These are phyloP conservation scores for Motacilla tschutschensis DNA, from an alignment of 2,113 vertebrate genomes.

Conservation along the genomic window DNA sequence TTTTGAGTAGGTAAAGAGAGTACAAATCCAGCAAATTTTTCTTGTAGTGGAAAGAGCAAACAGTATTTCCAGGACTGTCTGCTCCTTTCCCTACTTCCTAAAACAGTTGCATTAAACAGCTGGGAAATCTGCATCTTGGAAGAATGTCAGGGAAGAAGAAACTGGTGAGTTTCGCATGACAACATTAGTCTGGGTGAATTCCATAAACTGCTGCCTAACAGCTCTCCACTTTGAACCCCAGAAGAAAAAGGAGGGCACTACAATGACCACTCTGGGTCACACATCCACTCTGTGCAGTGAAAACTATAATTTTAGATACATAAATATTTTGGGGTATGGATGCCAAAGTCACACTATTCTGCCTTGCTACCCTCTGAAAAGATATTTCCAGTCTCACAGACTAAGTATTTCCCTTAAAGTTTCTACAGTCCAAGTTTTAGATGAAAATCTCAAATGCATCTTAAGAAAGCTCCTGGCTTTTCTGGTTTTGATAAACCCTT, in stretches of 20 bases:
- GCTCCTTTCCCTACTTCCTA: background rate
- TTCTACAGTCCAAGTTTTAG: background rate
- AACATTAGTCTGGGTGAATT: background rate
- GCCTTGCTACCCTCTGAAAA: background rate
- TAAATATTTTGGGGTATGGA: background rate
- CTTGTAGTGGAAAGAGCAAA: background rate
- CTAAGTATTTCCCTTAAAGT: background rate
- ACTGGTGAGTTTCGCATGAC: background rate
- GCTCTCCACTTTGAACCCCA: background rate
- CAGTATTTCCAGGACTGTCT: background rate
- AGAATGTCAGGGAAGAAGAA: background rate
- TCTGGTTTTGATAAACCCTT: background rate
- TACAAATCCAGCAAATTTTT: background rate
- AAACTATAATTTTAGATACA: background rate
- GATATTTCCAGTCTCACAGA: background rate
- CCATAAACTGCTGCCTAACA: background rate
- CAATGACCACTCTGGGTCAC: background rate
- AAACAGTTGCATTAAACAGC: background rate
- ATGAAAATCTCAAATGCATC: background rate
- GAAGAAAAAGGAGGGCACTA: background rate
- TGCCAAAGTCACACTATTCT: background rate
- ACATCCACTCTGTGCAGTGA: background rate
- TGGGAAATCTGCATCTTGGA: background rate
- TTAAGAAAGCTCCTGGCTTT: background rate
- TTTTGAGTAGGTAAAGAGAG: background rate